These are phyloP conservation scores for Aspiorhynchus laticeps DNA, from an alignment of 2,113 vertebrate genomes.

Conservation along the genomic window DNA sequence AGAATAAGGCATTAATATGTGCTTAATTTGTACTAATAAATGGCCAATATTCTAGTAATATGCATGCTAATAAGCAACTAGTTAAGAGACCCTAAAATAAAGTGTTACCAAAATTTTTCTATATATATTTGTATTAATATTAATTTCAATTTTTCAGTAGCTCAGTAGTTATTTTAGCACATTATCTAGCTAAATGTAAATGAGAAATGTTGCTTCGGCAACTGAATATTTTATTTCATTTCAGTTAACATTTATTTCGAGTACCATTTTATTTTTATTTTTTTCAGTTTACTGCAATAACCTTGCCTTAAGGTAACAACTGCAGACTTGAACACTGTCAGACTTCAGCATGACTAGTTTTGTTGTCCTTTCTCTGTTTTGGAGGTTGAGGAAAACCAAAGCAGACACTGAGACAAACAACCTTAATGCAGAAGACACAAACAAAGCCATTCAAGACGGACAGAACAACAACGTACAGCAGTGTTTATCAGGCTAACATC, in stretches of 20 bases:
- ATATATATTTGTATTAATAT: too few species aligned
- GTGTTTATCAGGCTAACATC: slow-evolving; percentile 32
- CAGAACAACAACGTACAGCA: slow-evolving; percentile 78
- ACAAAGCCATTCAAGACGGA: slow-evolving; percentile 75
- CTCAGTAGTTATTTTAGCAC: background rate
- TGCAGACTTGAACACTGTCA: background rate
- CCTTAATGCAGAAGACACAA: slow-evolving; percentile 66
- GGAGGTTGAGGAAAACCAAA: slow-evolving; percentile 69
- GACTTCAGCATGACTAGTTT: background rate
- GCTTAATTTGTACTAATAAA: too few species aligned
- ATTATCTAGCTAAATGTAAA: background rate
- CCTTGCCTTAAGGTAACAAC: background rate
- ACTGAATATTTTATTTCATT: background rate
- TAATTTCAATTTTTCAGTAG: too few species aligned
- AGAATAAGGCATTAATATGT: too few species aligned
- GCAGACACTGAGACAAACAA: slow-evolving; percentile 62
- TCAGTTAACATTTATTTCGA: background rate
- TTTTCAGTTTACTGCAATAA: background rate
- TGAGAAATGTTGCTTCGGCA: background rate
- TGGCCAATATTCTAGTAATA: too few species aligned
- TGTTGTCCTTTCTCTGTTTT: slow-evolving; percentile 33
- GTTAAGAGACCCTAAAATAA: too few species aligned
- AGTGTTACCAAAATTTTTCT: too few species aligned
- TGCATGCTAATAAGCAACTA: too few species aligned
- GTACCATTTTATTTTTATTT: background rate